phyloP scores from a whole-genome alignment of 2,888 invertebrate genomes.

The Tipula confusa region DNA sequence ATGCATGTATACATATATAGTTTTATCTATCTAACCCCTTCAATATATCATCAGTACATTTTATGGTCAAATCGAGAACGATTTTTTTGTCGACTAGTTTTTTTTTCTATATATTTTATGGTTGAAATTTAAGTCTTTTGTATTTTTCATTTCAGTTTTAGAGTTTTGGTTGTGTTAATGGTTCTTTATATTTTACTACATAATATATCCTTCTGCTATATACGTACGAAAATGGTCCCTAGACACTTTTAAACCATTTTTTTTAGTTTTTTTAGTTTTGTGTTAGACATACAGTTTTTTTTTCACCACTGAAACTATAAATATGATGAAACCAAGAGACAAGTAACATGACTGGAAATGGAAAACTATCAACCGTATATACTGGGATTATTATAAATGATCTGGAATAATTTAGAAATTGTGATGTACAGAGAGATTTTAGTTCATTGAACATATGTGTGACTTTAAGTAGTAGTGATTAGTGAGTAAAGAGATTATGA shows the following conservation, averaged over 20 bases:
- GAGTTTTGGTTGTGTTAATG: not conserved
- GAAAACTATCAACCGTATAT: not conserved
- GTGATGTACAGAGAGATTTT: not conserved
- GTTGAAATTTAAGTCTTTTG: not conserved
- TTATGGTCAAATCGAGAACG: not conserved
- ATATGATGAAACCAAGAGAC: not conserved
- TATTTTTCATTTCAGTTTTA: not conserved
- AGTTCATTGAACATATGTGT: slow-evolving; percentile 3
- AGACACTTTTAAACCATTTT: not conserved
- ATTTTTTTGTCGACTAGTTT: not conserved
- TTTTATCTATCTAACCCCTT: not conserved
- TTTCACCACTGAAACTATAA: not conserved
- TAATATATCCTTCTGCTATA: not conserved
- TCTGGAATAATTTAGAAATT: not conserved
- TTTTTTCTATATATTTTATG: slow-evolving; percentile 13
- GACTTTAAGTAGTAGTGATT: not conserved
- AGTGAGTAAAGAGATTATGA: not conserved
- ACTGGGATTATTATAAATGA: slow-evolving; percentile 7
- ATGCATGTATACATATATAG: too few species aligned
- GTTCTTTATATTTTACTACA: not conserved
- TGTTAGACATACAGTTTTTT: not conserved
- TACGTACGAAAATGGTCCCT: not conserved
- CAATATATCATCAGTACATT: slow-evolving; percentile 6
- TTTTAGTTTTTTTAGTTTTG: not conserved
- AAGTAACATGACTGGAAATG: not conserved